Evolutionary conservation across 2,888 invertebrate species (phyloP).

Genomic region (Erpobdella octoculata): DNA sequence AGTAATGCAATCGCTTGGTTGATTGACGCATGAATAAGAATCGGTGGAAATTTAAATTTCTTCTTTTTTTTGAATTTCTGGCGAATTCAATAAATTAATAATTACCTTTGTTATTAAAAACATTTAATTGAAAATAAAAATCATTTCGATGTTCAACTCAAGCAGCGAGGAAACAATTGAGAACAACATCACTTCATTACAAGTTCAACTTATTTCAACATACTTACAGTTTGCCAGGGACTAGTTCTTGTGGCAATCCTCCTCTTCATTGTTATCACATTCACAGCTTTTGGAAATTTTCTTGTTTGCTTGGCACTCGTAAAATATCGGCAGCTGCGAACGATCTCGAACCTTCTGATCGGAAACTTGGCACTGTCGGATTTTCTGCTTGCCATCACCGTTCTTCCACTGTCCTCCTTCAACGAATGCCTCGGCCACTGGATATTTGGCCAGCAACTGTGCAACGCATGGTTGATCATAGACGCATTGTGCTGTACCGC

Average conservation of each 20-base stretch:
- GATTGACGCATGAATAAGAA: too few relatives aligned
- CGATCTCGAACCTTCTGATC: conserved; percentile 52
- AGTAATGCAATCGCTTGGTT: too few relatives aligned
- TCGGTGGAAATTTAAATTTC: too few relatives aligned
- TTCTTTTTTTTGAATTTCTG: too few relatives aligned
- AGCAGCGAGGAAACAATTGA: background rate
- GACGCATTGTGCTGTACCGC: conserved; percentile 53
- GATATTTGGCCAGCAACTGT: conserved; percentile 48
- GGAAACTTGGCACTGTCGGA: conserved; percentile 52
- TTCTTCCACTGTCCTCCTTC: conserved; percentile 49
- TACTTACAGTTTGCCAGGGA: too few relatives aligned
- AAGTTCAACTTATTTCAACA: too few relatives aligned
- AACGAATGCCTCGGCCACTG: conserved; percentile 50
- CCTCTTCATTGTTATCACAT: conserved; percentile 24
- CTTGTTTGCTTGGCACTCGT: conserved; percentile 48
- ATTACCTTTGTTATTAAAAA: too few relatives aligned
- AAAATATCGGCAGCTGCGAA: conserved; percentile 41
- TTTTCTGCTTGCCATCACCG: conserved; percentile 49
- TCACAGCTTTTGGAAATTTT: conserved; percentile 42
- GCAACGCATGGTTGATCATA: conserved; percentile 54
- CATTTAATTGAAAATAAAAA: too few relatives aligned
- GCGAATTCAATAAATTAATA: too few relatives aligned
- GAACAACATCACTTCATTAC: background rate
- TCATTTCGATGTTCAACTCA: background rate
- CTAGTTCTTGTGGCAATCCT: background rate